A percentile compares a stretch with the other conserved stretches of the same genome.
Evolutionary conservation across 2,888 invertebrate species (phyloP).

Genomic region (Uloborus plumipes): DNA sequence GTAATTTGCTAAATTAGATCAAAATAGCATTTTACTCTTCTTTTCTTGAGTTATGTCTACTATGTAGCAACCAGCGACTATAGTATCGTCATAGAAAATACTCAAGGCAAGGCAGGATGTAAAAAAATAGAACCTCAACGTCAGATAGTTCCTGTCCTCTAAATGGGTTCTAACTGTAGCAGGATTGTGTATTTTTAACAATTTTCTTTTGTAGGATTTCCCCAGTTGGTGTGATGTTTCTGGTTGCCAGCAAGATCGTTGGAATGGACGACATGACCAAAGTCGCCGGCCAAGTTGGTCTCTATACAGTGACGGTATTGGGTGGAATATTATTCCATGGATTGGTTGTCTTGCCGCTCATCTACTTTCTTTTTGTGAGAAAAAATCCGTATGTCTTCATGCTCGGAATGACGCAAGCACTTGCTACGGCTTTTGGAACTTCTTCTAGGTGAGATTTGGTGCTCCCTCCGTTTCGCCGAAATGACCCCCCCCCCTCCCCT

Average conservation of each 20-base stretch:
- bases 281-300: constrained; percentile 87
- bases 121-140: too few species aligned
- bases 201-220: constrained; percentile 79
- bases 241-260: constrained; percentile 90
- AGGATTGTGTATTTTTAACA: background rate
- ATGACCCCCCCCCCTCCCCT: too few species aligned
- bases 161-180: too few species aligned
- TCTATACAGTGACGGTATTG: constrained; percentile 93
- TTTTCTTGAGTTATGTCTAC: too few species aligned
- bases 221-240: constrained; percentile 88
- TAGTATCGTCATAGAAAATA: too few species aligned
- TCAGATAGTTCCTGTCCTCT: too few species aligned
- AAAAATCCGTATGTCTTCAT: constrained; percentile 80
- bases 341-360: constrained; percentile 86
- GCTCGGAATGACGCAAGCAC: constrained; percentile 65
- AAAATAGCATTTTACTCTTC: too few species aligned
- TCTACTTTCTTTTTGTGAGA: constrained; percentile 86
- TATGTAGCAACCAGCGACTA: too few species aligned
- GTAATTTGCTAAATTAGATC: too few species aligned
- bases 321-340: constrained; percentile 93
- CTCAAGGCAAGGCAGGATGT: too few species aligned
- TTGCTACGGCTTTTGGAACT: constrained; percentile 68
- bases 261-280: constrained; percentile 89
- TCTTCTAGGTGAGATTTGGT: constrained; percentile 67
- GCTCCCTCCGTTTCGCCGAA: too few species aligned